These are phyloP conservation scores for Drosophila miranda DNA, from an alignment of 1,140 invertebrate genomes.

Conservation along the genomic window DNA sequence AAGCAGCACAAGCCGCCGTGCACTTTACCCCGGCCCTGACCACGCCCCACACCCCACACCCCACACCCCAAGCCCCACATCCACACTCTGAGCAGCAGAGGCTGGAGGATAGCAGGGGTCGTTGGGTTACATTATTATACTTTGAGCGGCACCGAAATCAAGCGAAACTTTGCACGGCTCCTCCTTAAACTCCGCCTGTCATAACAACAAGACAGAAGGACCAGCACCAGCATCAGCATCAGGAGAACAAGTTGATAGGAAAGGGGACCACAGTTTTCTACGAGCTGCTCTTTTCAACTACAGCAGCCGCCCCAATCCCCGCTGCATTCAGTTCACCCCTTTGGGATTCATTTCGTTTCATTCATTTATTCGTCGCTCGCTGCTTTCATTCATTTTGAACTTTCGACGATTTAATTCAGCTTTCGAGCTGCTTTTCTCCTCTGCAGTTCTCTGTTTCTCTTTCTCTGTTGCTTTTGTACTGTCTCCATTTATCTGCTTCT, in stretches of 20 bases:
- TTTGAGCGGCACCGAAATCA: constrained; percentile 72
- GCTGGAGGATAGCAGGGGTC: constrained; percentile 2
- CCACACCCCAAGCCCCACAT: background rate
- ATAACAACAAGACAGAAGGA: constrained; percentile 54
- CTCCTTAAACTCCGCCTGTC: constrained; percentile 35
- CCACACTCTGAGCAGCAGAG: background rate
- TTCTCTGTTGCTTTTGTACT: constrained; percentile 8
- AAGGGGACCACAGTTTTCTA: constrained; percentile 55
- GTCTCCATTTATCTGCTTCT: constrained; percentile 5
- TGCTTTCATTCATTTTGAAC: constrained; percentile 73
- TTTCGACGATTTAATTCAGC: constrained; percentile 72
- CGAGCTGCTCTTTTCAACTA: constrained; percentile 58
- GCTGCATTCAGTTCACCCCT: constrained; percentile 24
- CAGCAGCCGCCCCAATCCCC: background rate
- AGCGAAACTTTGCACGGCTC: constrained; percentile 57
- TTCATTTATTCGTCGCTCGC: constrained; percentile 70
- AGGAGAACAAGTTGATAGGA: constrained; percentile 13
- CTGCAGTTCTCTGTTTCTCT: background rate
- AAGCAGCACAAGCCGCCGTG: constrained; percentile 55
- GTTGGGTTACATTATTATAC: constrained; percentile 71
- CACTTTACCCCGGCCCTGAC: constrained; percentile 39
- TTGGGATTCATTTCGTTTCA: constrained; percentile 71
- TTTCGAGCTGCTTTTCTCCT: constrained; percentile 49
- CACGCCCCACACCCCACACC: constrained; percentile 35
- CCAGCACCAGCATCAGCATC: constrained; percentile 14